A percentile compares a stretch with the other conserved stretches of the same genome.
Conservation (phyloP, 2,113 vertebrate genomes). For the Orycteropus afer region DNA sequence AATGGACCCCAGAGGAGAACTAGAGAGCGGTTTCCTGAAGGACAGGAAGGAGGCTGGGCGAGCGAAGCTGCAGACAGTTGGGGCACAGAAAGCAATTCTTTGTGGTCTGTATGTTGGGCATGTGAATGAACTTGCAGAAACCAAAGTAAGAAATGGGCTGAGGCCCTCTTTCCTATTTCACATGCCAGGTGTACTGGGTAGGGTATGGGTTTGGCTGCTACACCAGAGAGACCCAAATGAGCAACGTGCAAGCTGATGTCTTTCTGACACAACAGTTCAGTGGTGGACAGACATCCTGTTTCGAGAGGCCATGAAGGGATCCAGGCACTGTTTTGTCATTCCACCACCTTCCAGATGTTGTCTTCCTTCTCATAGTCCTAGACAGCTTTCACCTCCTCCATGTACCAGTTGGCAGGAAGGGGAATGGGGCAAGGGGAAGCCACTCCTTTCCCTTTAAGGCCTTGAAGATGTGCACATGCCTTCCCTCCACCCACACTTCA, state of each 20-base stretch:
- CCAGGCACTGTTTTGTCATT: neutral
- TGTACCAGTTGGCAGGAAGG: neutral
- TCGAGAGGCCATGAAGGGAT: fast-evolving
- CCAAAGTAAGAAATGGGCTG: fast-evolving
- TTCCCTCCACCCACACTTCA: neutral
- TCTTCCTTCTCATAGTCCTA: neutral
- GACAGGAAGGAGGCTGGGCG: neutral
- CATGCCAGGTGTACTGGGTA: neutral
- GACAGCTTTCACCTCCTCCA: neutral
- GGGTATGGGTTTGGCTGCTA: neutral
- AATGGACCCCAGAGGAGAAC: neutral
- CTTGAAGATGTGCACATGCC: fast-evolving
- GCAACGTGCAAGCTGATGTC: neutral
- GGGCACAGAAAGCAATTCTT: neutral
- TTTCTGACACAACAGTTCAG: neutral
- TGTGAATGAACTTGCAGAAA: neutral
- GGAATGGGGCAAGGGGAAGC: neutral
- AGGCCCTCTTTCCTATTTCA: neutral
- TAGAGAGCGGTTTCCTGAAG: neutral
- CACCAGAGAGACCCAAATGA: neutral
- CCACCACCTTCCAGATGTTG: neutral
- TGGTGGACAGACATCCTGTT: too few relatives aligned
- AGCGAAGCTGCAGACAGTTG: neutral
- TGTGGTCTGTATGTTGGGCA: neutral
- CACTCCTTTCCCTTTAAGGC: too few relatives aligned